These are phyloP conservation scores for Epinephelus coioides DNA, from an alignment of 2,797 vertebrate genomes.

Conservation along the genomic window DNA sequence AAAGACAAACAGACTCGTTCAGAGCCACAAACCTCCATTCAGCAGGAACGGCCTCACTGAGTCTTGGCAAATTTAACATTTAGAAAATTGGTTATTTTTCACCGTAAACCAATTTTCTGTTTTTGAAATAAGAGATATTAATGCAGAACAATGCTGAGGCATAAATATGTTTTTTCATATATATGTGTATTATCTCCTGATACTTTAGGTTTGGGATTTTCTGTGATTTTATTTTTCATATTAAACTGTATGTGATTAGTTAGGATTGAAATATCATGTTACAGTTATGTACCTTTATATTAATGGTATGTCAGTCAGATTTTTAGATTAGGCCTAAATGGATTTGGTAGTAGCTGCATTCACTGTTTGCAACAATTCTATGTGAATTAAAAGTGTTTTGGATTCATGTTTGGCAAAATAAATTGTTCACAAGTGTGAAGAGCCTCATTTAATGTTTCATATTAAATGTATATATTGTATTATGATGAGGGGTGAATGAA, in stretches of 20 bases:
- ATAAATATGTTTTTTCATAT: background rate
- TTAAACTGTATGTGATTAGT: slow-evolving; percentile 19
- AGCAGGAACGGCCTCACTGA: background rate
- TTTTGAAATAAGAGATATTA: slow-evolving; percentile 18
- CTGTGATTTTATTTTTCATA: slow-evolving; percentile 21
- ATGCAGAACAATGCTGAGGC: slow-evolving; percentile 12
- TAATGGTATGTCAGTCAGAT: background rate
- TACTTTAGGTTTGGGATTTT: slow-evolving; percentile 44
- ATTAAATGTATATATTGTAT: background rate
- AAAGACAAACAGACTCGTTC: slow-evolving; percentile 58
- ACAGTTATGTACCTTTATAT: slow-evolving; percentile 18
- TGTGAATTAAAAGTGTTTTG: slow-evolving; percentile 15
- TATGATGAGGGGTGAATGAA: background rate
- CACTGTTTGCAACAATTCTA: background rate
- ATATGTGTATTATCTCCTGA: background rate
- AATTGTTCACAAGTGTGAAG: slow-evolving; percentile 31
- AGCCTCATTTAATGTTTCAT: slow-evolving; percentile 18
- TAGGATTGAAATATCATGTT: slow-evolving; percentile 23
- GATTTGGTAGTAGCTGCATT: background rate
- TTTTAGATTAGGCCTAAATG: background rate
- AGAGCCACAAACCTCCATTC: background rate
- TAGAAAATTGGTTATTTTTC: background rate
- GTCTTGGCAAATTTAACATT: background rate
- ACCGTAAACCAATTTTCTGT: background rate
- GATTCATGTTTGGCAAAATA: slow-evolving; percentile 60